Base-by-base conservation (phyloP, 1,140 invertebrate genomes). In the Drosophila nigromelanica region DNA sequence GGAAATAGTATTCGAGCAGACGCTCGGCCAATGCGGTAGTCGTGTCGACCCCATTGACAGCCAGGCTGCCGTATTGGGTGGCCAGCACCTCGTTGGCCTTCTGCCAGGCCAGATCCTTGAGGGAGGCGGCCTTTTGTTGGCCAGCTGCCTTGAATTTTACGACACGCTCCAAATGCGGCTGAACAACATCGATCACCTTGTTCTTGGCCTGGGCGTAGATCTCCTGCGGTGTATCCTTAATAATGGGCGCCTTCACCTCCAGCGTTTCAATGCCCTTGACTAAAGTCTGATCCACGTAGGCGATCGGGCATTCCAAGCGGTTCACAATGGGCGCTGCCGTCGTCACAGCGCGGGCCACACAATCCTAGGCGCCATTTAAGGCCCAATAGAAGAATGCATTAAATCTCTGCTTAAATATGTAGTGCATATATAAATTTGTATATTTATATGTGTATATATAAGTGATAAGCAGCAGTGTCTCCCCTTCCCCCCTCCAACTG, bases 161-260 rank as follows among this genome's bases (percentile, higher is more conserved):
- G 66, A 93, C 93, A 91, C 93, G 95, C 58, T 94, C 94, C 42
- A 95, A 86, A 45, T 95, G 94, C 42, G 95, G 94, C 21, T 95
- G 93, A 0, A 95, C 92, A 45, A 93, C 94, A 30, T 93, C 93
- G 15, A 93, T 93, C 62, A 95, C 95, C 51, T 94, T 95, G 47
- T 93, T 93, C 83, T 95, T 95, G 4, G 95, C 95, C 42, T 95
- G 94, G 54, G 95, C 94, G 47, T 95, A 95, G 70, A 96, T 95
- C 93, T 95, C 93, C 77, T 94, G 94, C 1, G 95, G 95, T 43
- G 94, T 93, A 66, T 95, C 94, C 45, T 94, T 95, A 35, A 96
- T 94, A 2, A 96, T 92, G 0, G 95, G 95, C 4, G 96, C 93
- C 67, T 94, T 94, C 62, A 94, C 92, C 90, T 96, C 95, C 15